Percentiles rank a stretch among this genome's conserved stretches.
These are phyloP conservation scores for Bradysia coprophila DNA, from an alignment of 1,140 invertebrate species.

Conservation along the genomic window DNA sequence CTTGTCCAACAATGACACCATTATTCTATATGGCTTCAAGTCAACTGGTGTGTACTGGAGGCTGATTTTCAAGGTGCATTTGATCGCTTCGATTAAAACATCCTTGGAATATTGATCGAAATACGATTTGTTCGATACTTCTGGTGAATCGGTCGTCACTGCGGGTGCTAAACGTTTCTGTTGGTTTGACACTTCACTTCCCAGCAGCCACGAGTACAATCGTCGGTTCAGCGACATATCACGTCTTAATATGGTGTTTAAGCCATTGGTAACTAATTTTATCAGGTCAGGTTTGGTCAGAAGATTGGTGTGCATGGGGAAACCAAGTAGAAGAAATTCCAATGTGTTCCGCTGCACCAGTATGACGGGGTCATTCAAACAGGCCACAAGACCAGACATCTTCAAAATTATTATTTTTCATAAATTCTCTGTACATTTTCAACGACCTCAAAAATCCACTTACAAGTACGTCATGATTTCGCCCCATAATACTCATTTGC, in stretches of 20 bases:
- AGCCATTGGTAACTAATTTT: slow-evolving; percentile 54
- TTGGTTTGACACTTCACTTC: slow-evolving; percentile 47
- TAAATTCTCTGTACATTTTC: no score
- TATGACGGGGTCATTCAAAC: slow-evolving; percentile 60
- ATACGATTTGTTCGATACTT: slow-evolving; percentile 28
- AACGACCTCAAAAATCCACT: no score
- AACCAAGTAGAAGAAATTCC: slow-evolving; percentile 67
- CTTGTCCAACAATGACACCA: slow-evolving; percentile 80
- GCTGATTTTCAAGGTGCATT: slow-evolving; percentile 36
- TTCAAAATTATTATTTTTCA: slow-evolving; percentile 6
- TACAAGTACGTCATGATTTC: slow-evolving; percentile 70
- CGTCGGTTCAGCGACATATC: slow-evolving; percentile 86
- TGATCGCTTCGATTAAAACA: slow-evolving; percentile 42
- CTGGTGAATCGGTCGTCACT: slow-evolving; percentile 9
- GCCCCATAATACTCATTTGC: slow-evolving; percentile 72
- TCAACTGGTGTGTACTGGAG: slow-evolving; percentile 38
- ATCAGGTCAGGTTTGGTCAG: slow-evolving; percentile 56
- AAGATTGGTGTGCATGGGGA: slow-evolving; percentile 72
- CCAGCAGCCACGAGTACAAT: slow-evolving; percentile 68
- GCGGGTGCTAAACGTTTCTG: slow-evolving; percentile 31
- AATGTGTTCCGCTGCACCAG: slow-evolving; percentile 75
- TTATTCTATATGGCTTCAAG: slow-evolving; percentile 63
- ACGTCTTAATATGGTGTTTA: slow-evolving; percentile 67
- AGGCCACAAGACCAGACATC: slow-evolving; percentile 28
- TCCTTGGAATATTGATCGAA: slow-evolving; percentile 58